Evolutionary conservation across 2,113 vertebrate species (phyloP).

Genomic region (Taurulus bubalis): DNA sequence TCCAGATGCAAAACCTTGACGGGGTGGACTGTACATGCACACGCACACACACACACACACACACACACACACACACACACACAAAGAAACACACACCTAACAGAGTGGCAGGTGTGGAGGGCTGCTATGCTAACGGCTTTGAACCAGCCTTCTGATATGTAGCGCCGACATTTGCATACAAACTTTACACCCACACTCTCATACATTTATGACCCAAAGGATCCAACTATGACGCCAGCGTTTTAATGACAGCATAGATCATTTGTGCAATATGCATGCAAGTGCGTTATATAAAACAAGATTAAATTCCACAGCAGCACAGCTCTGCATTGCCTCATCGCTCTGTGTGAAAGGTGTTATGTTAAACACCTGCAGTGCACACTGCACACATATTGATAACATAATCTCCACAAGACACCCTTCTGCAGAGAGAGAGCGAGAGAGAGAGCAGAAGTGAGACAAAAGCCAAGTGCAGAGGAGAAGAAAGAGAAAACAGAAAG

Average conservation of each 20-base stretch:
- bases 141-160: slow-evolving; percentile 17
- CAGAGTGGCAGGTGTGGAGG: slow-evolving; percentile 53
- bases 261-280: neutral
- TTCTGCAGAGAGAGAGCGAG: slow-evolving; percentile 51
- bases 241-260: neutral
- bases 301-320: neutral
- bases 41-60: slow-evolving; percentile 19
- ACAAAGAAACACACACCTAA: slow-evolving; percentile 15
- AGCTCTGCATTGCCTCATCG: slow-evolving; percentile 55
- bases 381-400: slow-evolving; percentile 71
- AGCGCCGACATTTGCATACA: neutral
- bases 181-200: neutral
- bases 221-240: neutral
- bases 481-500: slow-evolving; percentile 61
- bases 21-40: neutral
- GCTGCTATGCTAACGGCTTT: slow-evolving; percentile 33
- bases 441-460: slow-evolving; percentile 46
- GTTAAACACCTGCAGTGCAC: slow-evolving; percentile 77
- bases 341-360: slow-evolving; percentile 71
- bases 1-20: slow-evolving; percentile 14
- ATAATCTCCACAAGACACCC: slow-evolving; percentile 62
- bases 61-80: slow-evolving; percentile 13
- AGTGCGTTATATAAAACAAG: neutral
- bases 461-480: slow-evolving; percentile 55
- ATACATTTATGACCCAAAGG: neutral